Evolutionary conservation across 1,140 invertebrate species (phyloP), one percentile per base, ranked within the genome.

Genomic region (Probaryconus sp.): DNA sequence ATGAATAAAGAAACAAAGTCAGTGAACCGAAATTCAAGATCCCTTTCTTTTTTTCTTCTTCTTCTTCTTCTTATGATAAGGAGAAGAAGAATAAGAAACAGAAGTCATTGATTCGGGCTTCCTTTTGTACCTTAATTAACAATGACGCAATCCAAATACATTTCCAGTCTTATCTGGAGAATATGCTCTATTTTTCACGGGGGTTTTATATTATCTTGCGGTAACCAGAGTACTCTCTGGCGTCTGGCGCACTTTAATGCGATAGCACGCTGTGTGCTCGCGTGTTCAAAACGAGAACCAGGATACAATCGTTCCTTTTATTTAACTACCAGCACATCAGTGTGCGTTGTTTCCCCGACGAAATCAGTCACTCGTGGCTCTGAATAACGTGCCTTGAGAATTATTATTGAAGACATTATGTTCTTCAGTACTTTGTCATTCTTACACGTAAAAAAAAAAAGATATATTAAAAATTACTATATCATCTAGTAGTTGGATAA

Each of bases 281-380:
- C 78, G 67, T 75, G 80, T 64, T 73, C 6, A 31, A 9, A 24
- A 28, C 37, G 9, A n/a, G n/a, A 35, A 37, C 9, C 47, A 13
- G 58, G 43, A 71, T 71, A 58, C 77, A 81, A 78, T 79, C 79
- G 65, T 77, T 73, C 64, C 70, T 75, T 78, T 81, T 81, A 79
- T 81, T 78, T 72, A 78, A 60, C 50, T 43, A 20, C 40, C 40
- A 38, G 47, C 65, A 75, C 78, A 69, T 77, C 67, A 76, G 74
- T 70, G 50, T 43, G 31, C 67, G 60, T 51, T 65, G 71, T 68
- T 76, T 65, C 58, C 69, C 58, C 61, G 56, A 47, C 21, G 50
- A 73, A 77, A 79, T 81, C 74, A 78, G 51, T 63, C 48, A 65
- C 38, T 48, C 21, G 45, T 37, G 30, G 18, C 21, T 51, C 48